Conservation (phyloP, 2,888 invertebrate species). For the Petrolisthes manimaculis region DNA sequence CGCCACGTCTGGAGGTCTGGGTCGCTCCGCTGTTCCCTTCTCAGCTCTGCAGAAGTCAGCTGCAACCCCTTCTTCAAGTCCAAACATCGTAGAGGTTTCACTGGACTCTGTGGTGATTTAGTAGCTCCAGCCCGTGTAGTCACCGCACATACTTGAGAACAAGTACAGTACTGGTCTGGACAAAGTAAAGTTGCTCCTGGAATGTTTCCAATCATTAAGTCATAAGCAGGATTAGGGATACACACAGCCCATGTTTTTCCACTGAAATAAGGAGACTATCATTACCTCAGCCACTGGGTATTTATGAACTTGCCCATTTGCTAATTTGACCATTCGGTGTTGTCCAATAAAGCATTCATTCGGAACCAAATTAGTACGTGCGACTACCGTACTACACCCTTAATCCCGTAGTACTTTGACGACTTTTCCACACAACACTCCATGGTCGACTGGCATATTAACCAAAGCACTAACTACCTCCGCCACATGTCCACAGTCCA, state of each 20-base stretch:
- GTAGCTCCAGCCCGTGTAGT: background rate
- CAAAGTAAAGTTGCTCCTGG: background rate
- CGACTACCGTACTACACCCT: slow-evolving; percentile 1
- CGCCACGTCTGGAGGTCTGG: background rate
- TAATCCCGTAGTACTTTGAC: background rate
- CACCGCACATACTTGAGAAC: background rate
- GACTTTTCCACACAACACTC: background rate
- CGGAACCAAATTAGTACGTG: background rate
- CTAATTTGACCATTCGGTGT: background rate
- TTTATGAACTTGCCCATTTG: background rate
- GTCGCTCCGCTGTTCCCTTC: background rate
- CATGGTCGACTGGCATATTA: background rate
- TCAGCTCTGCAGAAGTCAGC: background rate
- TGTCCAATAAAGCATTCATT: background rate
- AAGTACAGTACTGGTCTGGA: background rate
- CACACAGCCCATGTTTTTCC: background rate
- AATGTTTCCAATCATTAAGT: slow-evolving; percentile 14
- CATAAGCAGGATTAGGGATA: slow-evolving; percentile 9
- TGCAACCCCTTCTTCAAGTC: background rate
- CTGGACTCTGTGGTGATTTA: background rate
- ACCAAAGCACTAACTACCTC: background rate
- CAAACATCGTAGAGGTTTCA: background rate
- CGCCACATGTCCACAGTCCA: background rate
- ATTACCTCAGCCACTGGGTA: background rate
- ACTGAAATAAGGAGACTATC: background rate